phyloP scores from a whole-genome alignment of 1,140 invertebrate genomes.

The Arion vulgaris region DNA sequence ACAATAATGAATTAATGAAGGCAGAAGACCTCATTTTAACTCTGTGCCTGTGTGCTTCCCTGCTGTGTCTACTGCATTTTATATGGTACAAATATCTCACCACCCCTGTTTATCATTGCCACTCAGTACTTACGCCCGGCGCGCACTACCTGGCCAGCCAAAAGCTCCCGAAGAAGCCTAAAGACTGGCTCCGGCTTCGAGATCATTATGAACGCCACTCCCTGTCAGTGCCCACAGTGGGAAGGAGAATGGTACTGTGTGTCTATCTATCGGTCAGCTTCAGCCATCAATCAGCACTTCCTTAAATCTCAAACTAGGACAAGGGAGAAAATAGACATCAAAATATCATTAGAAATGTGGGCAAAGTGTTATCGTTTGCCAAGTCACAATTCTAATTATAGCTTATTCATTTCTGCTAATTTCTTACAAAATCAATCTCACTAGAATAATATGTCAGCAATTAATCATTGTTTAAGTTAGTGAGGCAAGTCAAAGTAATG shows the following conservation, averaged over 20 bases:
- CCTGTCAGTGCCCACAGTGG: constrained; percentile 41
- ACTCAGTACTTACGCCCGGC: constrained; percentile 53
- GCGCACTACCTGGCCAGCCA: constrained; percentile 41
- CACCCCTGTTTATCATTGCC: constrained; percentile 41
- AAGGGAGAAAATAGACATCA: neutral
- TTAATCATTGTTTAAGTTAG: too few relatives aligned
- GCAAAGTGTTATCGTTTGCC: too few relatives aligned
- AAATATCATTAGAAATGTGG: neutral
- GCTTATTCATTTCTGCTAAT: too few relatives aligned
- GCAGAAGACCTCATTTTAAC: neutral
- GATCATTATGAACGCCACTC: constrained; percentile 41
- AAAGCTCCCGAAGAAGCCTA: neutral
- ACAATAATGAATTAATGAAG: too few relatives aligned
- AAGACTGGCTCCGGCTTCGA: constrained; percentile 39
- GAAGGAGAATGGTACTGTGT: constrained; percentile 3
- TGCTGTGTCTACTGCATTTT: neutral
- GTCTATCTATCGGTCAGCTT: constrained; percentile 23
- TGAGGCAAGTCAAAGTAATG: too few relatives aligned
- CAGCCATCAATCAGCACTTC: constrained; percentile 30
- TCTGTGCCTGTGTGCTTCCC: constrained; percentile 1
- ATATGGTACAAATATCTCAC: constrained; percentile 33
- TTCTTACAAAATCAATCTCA: too few relatives aligned
- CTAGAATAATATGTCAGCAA: too few relatives aligned
- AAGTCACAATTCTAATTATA: too few relatives aligned
- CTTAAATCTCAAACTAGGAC: constrained; percentile 31